Percentiles rank a stretch among this genome's conserved stretches.
Conservation (phyloP, 2,888 invertebrate species). For the Trilocha varians region DNA sequence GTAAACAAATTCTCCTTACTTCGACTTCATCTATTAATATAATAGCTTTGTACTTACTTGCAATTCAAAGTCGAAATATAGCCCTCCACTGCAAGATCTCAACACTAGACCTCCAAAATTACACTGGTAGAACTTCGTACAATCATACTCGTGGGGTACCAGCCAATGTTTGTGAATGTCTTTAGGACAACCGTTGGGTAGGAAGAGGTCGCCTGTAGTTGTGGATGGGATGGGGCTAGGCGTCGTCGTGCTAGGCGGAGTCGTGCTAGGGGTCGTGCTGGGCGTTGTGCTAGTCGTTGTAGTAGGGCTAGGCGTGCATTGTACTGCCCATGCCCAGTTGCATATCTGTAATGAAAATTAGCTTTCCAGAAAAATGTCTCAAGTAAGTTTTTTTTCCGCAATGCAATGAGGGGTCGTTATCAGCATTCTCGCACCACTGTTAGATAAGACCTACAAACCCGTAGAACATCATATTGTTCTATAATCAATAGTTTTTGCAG, state of each 20-base stretch:
- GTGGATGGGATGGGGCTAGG: neutral
- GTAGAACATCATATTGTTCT: no score
- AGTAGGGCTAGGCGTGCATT: constrained; percentile 1
- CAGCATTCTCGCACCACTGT: no score
- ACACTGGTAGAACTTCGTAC: constrained; percentile 18
- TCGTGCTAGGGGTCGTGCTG: neutral
- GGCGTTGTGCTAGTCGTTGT: neutral
- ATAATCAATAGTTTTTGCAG: no score
- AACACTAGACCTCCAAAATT: constrained; percentile 16
- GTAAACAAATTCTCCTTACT: neutral
- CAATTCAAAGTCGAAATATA: constrained; percentile 17
- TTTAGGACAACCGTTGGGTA: constrained; percentile 25
- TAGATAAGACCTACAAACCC: no score
- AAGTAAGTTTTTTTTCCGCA: no score
- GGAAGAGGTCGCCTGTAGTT: constrained; percentile 6
- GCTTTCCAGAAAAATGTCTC: no score
- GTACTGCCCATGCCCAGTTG: constrained; percentile 7
- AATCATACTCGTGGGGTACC: constrained; percentile 25
- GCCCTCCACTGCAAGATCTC: constrained; percentile 15
- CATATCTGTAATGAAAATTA: constrained; percentile 11
- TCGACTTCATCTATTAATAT: neutral
- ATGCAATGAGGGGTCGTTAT: no score
- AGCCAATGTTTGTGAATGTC: constrained; percentile 15
- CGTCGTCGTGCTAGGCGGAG: constrained; percentile 3
- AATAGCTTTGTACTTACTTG: constrained; percentile 14